Evolutionary conservation across 2,797 vertebrate species (phyloP).

Genomic region (Psittacula echo): DNA sequence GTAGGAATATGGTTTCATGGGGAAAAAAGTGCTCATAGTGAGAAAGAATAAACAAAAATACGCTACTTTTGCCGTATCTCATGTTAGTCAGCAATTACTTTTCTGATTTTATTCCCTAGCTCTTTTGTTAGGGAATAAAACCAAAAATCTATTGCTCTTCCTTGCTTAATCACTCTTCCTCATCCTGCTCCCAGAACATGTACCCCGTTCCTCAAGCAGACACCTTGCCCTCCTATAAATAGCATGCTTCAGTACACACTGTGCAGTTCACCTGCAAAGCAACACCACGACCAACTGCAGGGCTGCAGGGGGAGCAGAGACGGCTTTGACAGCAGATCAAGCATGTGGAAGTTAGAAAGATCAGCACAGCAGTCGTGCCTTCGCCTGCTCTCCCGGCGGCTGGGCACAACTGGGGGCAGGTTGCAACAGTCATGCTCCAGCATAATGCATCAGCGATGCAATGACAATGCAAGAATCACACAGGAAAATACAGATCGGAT

Average conservation of each 20-base stretch:
- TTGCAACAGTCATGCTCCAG: not conserved
- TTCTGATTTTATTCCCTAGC: not conserved
- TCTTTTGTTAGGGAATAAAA: not conserved
- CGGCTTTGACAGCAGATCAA: not conserved
- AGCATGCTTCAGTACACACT: not conserved
- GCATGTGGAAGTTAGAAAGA: not conserved
- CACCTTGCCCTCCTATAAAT: not conserved
- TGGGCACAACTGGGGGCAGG: not conserved
- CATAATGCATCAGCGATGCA: rapidly evolving
- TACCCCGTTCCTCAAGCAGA: not conserved
- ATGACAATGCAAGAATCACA: not conserved
- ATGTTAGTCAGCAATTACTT: not conserved
- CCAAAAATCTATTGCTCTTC: not conserved
- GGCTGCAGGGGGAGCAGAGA: not conserved
- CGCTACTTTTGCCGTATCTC: not conserved
- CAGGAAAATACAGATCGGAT: rapidly evolving
- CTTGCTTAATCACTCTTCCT: not conserved
- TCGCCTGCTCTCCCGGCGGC: rapidly evolving
- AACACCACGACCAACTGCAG: not conserved
- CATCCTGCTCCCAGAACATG: not conserved
- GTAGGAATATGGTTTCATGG: not conserved
- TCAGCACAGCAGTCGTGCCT: not conserved
- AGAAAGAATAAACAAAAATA: conserved; percentile 5
- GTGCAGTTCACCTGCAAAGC: conserved; percentile 5
- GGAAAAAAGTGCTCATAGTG: not conserved